These are phyloP conservation scores for Campopleginae sp. DNA, from an alignment of 2,888 invertebrate genomes.

Conservation along the genomic window DNA sequence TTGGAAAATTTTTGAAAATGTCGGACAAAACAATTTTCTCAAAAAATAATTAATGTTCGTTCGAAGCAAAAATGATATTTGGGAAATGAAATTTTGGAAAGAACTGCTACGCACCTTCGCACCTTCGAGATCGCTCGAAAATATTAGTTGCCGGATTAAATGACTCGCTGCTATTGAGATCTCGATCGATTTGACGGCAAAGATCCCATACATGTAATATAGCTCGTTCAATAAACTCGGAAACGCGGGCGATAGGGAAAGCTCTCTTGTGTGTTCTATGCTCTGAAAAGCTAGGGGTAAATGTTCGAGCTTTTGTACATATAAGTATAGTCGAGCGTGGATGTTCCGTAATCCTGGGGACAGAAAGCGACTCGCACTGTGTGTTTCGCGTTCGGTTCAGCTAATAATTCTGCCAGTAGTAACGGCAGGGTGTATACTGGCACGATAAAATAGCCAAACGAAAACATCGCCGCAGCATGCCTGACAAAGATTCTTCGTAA, in stretches of 20 bases:
- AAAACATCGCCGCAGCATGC: slow-evolving; percentile 5
- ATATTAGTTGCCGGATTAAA: background rate
- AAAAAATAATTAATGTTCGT: background rate
- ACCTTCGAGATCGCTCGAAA: background rate
- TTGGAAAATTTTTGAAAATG: background rate
- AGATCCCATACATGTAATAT: background rate
- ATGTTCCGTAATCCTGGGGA: slow-evolving; percentile 24
- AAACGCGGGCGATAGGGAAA: slow-evolving; percentile 51
- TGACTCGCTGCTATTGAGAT: background rate
- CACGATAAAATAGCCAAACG: slow-evolving; percentile 44
- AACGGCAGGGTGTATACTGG: slow-evolving; percentile 32
- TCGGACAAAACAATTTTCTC: background rate
- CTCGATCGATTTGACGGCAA: background rate
- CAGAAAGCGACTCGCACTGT: slow-evolving; percentile 28
- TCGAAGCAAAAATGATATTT: background rate
- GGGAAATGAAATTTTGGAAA: background rate
- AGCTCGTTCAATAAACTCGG: slow-evolving; percentile 56
- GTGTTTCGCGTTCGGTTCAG: slow-evolving; percentile 19
- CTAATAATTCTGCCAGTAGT: slow-evolving; percentile 44
- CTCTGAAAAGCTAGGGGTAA: slow-evolving; percentile 45
- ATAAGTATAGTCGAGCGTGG: background rate
- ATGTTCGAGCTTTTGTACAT: slow-evolving; percentile 26
- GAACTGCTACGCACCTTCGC: too few relatives aligned
- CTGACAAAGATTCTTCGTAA: slow-evolving; percentile 13
- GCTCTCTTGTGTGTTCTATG: slow-evolving; percentile 34